Percentiles rank a stretch among this genome's conserved stretches.
Conservation (phyloP, 2,113 vertebrate species). For the Greenwoodochromis staneri region DNA sequence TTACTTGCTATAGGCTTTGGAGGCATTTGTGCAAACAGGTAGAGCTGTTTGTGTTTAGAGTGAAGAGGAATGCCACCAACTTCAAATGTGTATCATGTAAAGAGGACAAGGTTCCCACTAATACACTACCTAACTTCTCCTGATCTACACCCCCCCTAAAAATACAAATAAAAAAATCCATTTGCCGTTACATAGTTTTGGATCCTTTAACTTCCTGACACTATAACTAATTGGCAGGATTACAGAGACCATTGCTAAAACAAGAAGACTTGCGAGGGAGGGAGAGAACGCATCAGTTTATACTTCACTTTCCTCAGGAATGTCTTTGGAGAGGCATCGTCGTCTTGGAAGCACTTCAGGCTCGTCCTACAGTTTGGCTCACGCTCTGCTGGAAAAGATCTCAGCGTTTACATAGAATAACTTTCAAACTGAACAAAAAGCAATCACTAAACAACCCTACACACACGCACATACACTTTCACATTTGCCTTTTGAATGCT, state of each 20-base stretch:
- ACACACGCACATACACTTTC: not conserved
- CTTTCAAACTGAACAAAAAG: not conserved
- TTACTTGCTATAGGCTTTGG: not conserved
- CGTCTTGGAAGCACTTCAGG: not conserved
- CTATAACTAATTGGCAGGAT: constrained; percentile 15
- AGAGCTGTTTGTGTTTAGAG: not conserved
- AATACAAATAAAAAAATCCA: not conserved
- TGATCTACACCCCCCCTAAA: not conserved
- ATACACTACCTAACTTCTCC: not conserved
- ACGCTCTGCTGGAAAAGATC: not conserved
- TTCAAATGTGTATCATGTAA: not conserved
- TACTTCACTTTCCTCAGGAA: not conserved
- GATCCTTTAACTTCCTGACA: not conserved
- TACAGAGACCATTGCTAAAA: constrained; percentile 19
- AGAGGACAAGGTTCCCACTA: constrained; percentile 1
- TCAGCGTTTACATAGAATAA: not conserved
- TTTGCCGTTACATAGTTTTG: not conserved
- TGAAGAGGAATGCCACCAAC: constrained; percentile 28
- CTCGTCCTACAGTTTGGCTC: constrained; percentile 1
- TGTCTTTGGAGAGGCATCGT: not conserved
- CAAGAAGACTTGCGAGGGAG: not conserved
- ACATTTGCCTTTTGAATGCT: not conserved
- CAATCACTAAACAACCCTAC: not conserved
- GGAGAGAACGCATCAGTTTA: not conserved
- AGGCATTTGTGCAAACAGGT: not conserved